Evolutionary conservation across 2,797 vertebrate genomes (phyloP), one percentile per base, ranked within the genome.

Genomic region (Neostethus bicornis): DNA sequence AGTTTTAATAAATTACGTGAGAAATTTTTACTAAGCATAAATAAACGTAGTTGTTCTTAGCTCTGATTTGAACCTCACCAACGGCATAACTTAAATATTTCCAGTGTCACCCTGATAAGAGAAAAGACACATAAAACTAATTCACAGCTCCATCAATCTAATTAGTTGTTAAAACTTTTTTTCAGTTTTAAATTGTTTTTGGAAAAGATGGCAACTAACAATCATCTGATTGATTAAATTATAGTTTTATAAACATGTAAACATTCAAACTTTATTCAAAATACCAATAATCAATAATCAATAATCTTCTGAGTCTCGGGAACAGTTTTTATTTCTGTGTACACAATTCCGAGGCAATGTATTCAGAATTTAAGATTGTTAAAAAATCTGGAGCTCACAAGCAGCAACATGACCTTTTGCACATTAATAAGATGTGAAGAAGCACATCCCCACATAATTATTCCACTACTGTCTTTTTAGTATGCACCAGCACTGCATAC

Each of bases 321-420:
- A n/a, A n/a, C 11, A 28, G 26, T 47, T 25, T 21, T 50, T 2
- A 46, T 62, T 19, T 14, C 29, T 19, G n/a, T 2, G 9, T 44
- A 1, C 26, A 1, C 47, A 16, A 44, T 14, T 48, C 10, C 68
- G 49, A 48, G 43, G 59, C 6, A 49, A 54, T 43, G 9, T 56
- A 43, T 38, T 38, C 7, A 51, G 35, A 48, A 8, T 19, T 26
- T 8, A 4, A 37, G 28, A 51, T 19, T 11, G 0, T 44, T 19
- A 4, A 11, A 32, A 34, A 44, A 62, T 53, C 31, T 39, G 3
- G 14, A 23, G 51, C 37, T 57, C 29, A 21, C 23, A 21, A 42
- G 60, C 52, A 61, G 23, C 21, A 61, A 32, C 13, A 52, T 60
- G 57, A 75, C 60, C 51, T 73, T 68, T 56, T 3, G 1, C 42